Evolutionary conservation across 2,113 vertebrate genomes (phyloP), one percentile per base, ranked within the genome.

Genomic region (Sebastes fasciatus): DNA sequence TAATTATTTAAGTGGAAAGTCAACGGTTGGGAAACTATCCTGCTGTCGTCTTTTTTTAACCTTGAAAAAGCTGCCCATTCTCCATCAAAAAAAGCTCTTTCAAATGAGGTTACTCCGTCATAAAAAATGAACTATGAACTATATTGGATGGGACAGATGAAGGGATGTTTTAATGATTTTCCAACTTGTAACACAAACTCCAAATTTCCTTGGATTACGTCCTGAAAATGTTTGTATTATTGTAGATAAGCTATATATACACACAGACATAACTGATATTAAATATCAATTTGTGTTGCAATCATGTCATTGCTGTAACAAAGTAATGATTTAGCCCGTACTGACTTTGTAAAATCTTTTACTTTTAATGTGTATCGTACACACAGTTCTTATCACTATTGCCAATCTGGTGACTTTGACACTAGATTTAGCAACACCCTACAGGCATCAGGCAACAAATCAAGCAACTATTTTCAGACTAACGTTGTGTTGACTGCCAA

Each of bases 1-100:
- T 86, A 81, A 90, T 84, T 74, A 83, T 83, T 80, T 69, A 66
- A 85, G 87, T 73, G 60, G 79, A 85, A 89, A 89, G 85, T 88
- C 61, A 75, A 17, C 0, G 8, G 64, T 85, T 89, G 79, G 79
- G 81, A 86, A 89, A 88, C 48, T 34, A 5, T 40, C 14, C 65
- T 61, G 78, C 60, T 63, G 23, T 40, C 8, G 13, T 46, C 2
- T 11, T 60, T 43, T 43, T 68, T 66, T 45, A 45, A 4, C 16
- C 46, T 14, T 21, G 16, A 34, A 14, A 48, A 66, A 21, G 43
- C 42, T 46, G 2, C 42, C 42, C 4, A 45, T 65, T 65, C 6
- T 23, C 19, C 21, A 8, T 42, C 4, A 9, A 6, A 66, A 26
- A 52, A 52, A 23, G 46, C 14, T 69, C 49, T 54, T 62, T 40